A percentile compares a stretch with the other conserved stretches of the same genome.
Conservation (phyloP, 2,797 vertebrate species). For the Nyctalus aviator region DNA sequence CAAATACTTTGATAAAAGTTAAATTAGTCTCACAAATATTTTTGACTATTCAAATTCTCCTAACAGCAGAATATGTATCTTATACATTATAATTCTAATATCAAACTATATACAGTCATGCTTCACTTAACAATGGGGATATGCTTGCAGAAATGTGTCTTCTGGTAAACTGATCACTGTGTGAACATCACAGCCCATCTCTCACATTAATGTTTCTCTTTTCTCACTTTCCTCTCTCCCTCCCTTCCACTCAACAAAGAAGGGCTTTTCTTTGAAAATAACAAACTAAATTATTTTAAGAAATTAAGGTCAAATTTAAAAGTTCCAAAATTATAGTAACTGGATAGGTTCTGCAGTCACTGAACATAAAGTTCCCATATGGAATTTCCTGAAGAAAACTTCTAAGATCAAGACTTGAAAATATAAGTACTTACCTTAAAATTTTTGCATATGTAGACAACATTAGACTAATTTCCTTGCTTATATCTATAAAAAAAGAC, state of each 20-base stretch:
- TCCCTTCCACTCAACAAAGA: no score
- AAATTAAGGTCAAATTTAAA: conserved; percentile 1
- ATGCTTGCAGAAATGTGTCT: not conserved
- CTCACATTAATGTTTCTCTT: no score
- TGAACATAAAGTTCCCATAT: conserved; percentile 54
- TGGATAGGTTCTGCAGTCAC: conserved; percentile 8
- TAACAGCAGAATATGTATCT: conserved; percentile 34
- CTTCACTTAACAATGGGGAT: not conserved
- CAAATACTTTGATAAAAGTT: conserved; percentile 52
- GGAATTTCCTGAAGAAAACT: conserved; percentile 52
- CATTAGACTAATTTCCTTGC: conserved; percentile 87
- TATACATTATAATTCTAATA: conserved; percentile 51
- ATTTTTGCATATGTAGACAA: conserved; percentile 87
- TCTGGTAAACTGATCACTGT: not conserved
- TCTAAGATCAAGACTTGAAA: conserved; percentile 53
- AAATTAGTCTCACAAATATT: conserved; percentile 59
- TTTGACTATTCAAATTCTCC: conserved; percentile 28
- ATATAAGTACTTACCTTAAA: conserved; percentile 87
- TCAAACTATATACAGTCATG: conserved; percentile 16
- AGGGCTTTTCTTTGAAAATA: conserved; percentile 46
- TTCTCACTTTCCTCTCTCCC: no score
- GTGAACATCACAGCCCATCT: not conserved
- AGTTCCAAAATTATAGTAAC: conserved; percentile 51
- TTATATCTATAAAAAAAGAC: conserved; percentile 86
- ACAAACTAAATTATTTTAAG: conserved; percentile 46